Percentiles rank a stretch among this genome's conserved stretches.
phyloP scores from a whole-genome alignment of 1,140 invertebrate genomes.

The Triops longicaudatus region DNA sequence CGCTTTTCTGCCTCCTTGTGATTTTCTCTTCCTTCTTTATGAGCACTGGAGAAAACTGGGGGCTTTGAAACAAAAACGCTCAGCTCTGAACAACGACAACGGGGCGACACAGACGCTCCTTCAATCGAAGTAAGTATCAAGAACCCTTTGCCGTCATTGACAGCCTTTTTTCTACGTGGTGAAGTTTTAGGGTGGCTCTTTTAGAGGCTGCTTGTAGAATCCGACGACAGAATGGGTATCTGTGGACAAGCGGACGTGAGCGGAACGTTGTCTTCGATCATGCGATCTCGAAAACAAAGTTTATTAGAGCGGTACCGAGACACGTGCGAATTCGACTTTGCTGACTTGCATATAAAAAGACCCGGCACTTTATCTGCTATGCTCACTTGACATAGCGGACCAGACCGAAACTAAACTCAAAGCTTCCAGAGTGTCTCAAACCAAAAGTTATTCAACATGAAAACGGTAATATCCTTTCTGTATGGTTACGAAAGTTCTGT shows the following conservation, averaged over 20 bases:
- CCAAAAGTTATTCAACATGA: background rate
- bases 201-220: background rate
- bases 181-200: background rate
- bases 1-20: slow-evolving; percentile 8
- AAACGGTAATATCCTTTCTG: background rate
- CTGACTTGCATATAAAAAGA: slow-evolving; percentile 2
- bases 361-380: background rate
- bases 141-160: background rate
- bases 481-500: background rate
- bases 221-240: background rate
- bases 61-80: background rate
- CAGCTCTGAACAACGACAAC: background rate
- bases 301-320: slow-evolving; percentile 1
- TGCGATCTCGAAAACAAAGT: slow-evolving; percentile 2
- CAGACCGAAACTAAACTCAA: background rate
- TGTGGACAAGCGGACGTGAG: slow-evolving; percentile 9
- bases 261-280: background rate
- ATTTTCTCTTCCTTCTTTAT: slow-evolving; percentile 12
- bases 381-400: background rate
- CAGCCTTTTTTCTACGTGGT: slow-evolving; percentile 1
- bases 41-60: background rate
- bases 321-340: background rate
- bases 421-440: background rate
- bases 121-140: background rate
- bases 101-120: background rate